Base-by-base conservation (phyloP, 92 coral and sea anemone species). In the Heliopora coerulea region DNA sequence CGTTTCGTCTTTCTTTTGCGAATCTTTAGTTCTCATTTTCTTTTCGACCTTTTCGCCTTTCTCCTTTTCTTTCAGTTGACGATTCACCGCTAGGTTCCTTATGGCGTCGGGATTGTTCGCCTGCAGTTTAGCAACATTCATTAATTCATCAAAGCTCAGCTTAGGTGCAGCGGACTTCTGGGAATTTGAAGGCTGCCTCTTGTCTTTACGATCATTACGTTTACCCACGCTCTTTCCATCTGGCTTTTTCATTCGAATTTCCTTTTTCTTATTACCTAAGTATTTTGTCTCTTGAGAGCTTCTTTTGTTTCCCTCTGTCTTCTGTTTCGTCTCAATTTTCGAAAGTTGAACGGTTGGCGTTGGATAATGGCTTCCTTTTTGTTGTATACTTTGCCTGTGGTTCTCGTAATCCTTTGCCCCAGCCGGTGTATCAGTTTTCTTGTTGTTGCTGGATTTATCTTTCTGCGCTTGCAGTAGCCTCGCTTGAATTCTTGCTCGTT, bases 401-500 rank as follows among this genome's bases (percentile, higher is more conserved):
- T 67, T 52, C 7, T 8, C 50, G 8, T 24, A 5, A 32, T 33
- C 31, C 30, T 56, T 52, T 50, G 39, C 4, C 6, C 25, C 25
- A 54, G 9, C 33, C 0, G 28, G 30, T 56, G 28, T 23, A 50
- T 50, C 59, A 15, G 59, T 2, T 17, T 70, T 52, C 33, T 7
- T 54, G 17, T 54, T 54, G n/a, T 32, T 31, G 2, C 31, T 52
- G 1, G 63, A 52, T 34, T 70, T 70, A 52, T 70, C 62, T 59
- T 49, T 21, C 54, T 70, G 62, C 24, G 52, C 58, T 32, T 42
- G 62, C 20, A 52, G 30, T 58, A 93, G 65, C 24, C 98, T 79
- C 59, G 91, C 95, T 82, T 87, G 78, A 28, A 93, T 88, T 50
- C 98, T 84, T 0, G 91, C 93, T 18, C 83, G 84, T 46, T 86